Evolutionary conservation across 2,888 invertebrate genomes (phyloP).

Genomic region (Agrilus biguttatus): DNA sequence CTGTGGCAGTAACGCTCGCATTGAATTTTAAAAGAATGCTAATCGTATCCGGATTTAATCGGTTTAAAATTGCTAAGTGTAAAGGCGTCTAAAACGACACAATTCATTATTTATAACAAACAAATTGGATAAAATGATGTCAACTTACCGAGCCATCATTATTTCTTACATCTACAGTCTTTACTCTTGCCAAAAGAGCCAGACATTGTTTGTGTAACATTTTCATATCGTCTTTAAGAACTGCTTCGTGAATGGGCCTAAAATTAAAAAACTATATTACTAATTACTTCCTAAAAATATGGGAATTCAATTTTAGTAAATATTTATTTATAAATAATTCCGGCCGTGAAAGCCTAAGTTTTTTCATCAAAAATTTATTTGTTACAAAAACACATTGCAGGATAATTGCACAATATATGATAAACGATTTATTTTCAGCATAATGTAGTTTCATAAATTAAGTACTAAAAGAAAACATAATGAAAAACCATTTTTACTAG

Average conservation of each 20-base stretch:
- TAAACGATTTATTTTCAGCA: too few relatives aligned
- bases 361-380: too few relatives aligned
- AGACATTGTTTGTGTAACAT: slow-evolving; percentile 15
- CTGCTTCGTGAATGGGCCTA: slow-evolving; percentile 19
- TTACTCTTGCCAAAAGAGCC: slow-evolving; percentile 13
- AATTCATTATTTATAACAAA: neutral
- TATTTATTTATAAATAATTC: too few relatives aligned
- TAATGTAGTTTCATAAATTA: too few relatives aligned
- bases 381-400: too few relatives aligned
- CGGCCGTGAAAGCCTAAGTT: too few relatives aligned
- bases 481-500: too few relatives aligned
- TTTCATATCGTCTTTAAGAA: slow-evolving; percentile 13
- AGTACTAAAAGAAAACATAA: too few relatives aligned
- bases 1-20: slow-evolving; percentile 27
- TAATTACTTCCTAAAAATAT: too few relatives aligned
- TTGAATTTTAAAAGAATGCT: slow-evolving; percentile 26
- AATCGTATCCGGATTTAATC: slow-evolving; percentile 19
- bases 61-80: slow-evolving; percentile 29
- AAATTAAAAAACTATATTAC: slow-evolving; percentile 8
- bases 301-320: too few relatives aligned
- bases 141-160: slow-evolving; percentile 17
- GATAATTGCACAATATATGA: too few relatives aligned
- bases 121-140: slow-evolving; percentile 1
- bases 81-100: slow-evolving; percentile 32
- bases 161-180: slow-evolving; percentile 14